Conservation (phyloP, 2,888 invertebrate species). For the Drosophila kanekoi region DNA sequence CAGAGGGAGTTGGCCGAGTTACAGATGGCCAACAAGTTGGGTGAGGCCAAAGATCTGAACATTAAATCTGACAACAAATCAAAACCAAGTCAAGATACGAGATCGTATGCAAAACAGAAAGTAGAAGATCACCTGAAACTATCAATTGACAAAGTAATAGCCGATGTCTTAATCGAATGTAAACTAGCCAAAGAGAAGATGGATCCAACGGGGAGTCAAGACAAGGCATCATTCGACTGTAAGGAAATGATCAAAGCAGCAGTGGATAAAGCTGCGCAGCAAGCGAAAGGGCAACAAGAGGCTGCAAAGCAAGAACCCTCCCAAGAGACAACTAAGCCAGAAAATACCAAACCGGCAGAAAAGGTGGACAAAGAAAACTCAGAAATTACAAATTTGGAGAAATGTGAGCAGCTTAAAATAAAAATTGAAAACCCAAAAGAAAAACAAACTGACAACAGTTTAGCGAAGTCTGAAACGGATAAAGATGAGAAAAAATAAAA, state of each 20-base stretch:
- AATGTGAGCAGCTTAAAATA: too few species aligned
- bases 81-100: background rate
- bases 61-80: background rate
- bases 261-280: background rate
- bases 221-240: background rate
- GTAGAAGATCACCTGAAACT: background rate
- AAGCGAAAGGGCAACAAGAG: background rate
- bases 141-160: slow-evolving; percentile 12
- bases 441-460: background rate
- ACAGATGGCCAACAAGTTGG: slow-evolving; percentile 2
- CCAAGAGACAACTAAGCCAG: background rate
- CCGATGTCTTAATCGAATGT: slow-evolving; percentile 10
- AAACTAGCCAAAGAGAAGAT: background rate
- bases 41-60: background rate
- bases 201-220: background rate
- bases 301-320: background rate
- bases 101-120: background rate
- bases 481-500: slow-evolving; percentile 15
- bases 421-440: background rate
- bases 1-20: slow-evolving; percentile 8
- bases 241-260: slow-evolving; percentile 18
- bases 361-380: background rate
- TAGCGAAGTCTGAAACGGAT: slow-evolving; percentile 2
- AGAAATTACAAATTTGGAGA: too few species aligned
- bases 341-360: background rate